Evolutionary conservation across 2,113 vertebrate genomes (phyloP).

Genomic region (Seriola rivoliana): DNA sequence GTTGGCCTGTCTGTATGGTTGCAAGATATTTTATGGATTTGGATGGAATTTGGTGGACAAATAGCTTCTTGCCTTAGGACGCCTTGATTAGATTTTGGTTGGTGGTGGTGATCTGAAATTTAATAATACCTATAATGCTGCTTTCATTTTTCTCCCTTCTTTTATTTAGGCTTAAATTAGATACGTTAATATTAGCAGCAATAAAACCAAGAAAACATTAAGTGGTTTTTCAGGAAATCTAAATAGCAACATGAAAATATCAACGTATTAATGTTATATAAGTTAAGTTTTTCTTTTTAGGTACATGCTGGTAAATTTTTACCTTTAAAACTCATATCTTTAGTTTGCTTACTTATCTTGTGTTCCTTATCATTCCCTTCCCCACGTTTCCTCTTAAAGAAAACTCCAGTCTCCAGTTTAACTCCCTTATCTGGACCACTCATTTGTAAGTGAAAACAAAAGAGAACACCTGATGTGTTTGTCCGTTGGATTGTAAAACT

Average conservation of each 20-base stretch:
- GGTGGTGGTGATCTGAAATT: not conserved
- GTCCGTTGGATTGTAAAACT: not conserved
- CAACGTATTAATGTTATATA: not conserved
- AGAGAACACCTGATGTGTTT: conserved; percentile 23
- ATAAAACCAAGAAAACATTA: not conserved
- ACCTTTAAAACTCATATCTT: not conserved
- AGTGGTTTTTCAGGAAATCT: not conserved
- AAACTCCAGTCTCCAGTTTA: conserved; percentile 30
- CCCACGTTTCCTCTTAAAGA: conserved; percentile 12
- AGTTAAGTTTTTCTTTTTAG: not conserved
- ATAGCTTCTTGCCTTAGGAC: not conserved
- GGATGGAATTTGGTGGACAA: not conserved
- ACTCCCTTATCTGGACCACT: conserved; percentile 32
- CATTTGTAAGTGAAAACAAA: conserved; percentile 31
- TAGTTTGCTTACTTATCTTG: not conserved
- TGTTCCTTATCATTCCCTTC: conserved; percentile 3
- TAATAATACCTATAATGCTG: not conserved
- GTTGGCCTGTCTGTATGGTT: conserved; percentile 5
- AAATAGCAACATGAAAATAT: not conserved
- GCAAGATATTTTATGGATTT: conserved; percentile 12
- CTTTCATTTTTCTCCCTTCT: not conserved
- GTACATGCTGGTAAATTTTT: not conserved
- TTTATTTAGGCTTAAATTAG: not conserved
- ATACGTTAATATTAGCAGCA: not conserved
- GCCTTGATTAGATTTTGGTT: not conserved